Evolutionary conservation across 2,888 invertebrate genomes (phyloP).

Genomic region (Stenodera caucasica): DNA sequence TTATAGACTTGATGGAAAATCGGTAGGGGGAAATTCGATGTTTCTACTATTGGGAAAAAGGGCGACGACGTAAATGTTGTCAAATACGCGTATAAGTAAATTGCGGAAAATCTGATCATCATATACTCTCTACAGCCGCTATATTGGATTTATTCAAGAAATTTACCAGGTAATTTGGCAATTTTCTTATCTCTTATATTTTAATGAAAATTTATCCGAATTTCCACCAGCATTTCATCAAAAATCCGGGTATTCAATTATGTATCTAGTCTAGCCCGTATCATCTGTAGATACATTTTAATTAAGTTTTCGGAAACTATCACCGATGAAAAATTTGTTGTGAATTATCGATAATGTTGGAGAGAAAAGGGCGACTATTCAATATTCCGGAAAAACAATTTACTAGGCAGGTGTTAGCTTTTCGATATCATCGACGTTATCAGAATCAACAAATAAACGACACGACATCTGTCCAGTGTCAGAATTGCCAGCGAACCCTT

Average conservation of each 20-base stretch:
- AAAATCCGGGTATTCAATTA: slow-evolving; percentile 38
- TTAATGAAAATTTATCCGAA: slow-evolving; percentile 5
- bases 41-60: neutral
- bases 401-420: slow-evolving; percentile 22
- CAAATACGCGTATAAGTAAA: slow-evolving; percentile 33
- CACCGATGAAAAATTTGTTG: neutral
- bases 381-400: slow-evolving; percentile 14
- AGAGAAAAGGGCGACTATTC: neutral
- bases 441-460: slow-evolving; percentile 21
- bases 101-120: slow-evolving; percentile 37
- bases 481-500: neutral
- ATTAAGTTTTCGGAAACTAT: slow-evolving; percentile 23
- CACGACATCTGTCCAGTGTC: slow-evolving; percentile 19
- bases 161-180: slow-evolving; percentile 3
- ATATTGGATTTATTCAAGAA: slow-evolving; percentile 10
- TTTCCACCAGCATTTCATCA: slow-evolving; percentile 30
- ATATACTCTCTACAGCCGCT: neutral
- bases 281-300: slow-evolving; percentile 22
- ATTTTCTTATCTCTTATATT: slow-evolving; percentile 5
- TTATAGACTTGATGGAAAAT: neutral
- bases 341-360: neutral
- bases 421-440: slow-evolving; percentile 19
- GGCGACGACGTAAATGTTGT: slow-evolving; percentile 32
- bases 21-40: neutral
- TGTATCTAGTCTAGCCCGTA: slow-evolving; percentile 32